Percentiles rank a stretch among this genome's conserved stretches.
Conservation (phyloP, 2,888 invertebrate species). For the Cerastis leucographa region DNA sequence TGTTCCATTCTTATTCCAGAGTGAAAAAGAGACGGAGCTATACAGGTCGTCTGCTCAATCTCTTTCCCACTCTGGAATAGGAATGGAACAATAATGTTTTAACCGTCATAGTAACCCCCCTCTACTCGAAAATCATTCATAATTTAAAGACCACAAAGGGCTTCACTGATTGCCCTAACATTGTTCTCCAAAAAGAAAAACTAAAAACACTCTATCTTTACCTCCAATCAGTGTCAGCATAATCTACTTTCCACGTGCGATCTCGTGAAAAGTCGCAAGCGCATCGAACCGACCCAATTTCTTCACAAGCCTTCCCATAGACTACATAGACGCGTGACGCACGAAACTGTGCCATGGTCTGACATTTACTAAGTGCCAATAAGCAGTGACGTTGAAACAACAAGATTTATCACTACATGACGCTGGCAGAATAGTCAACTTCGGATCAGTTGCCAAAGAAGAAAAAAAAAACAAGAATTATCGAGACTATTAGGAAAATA, state of each 20-base stretch:
- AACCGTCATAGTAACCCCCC: too few relatives aligned
- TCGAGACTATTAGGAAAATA: background rate
- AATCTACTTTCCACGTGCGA: conserved; percentile 67
- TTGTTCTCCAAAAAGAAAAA: conserved; percentile 39
- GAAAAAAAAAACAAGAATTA: conserved; percentile 38
- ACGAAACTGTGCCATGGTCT: conserved; percentile 61
- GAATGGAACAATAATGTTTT: too few relatives aligned
- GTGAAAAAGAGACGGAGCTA: too few relatives aligned
- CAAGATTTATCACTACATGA: conserved; percentile 33
- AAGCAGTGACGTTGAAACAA: conserved; percentile 19
- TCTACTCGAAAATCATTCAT: background rate
- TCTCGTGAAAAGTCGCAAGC: conserved; percentile 64
- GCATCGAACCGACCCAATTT: conserved; percentile 72
- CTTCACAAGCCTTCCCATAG: conserved; percentile 77
- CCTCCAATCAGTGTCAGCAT: conserved; percentile 51
- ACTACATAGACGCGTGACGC: conserved; percentile 57
- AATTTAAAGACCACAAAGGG: conserved; percentile 2
- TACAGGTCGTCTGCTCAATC: too few relatives aligned
- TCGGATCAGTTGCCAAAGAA: too few relatives aligned
- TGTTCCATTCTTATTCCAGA: too few relatives aligned
- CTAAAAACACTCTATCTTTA: conserved; percentile 33
- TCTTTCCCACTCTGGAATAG: too few relatives aligned
- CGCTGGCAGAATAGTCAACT: too few relatives aligned
- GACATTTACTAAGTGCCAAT: conserved; percentile 43
- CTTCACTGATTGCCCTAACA: conserved; percentile 17